Base-by-base conservation (phyloP, 1,140 invertebrate genomes). In the Meloidogyne floridensis region DNA sequence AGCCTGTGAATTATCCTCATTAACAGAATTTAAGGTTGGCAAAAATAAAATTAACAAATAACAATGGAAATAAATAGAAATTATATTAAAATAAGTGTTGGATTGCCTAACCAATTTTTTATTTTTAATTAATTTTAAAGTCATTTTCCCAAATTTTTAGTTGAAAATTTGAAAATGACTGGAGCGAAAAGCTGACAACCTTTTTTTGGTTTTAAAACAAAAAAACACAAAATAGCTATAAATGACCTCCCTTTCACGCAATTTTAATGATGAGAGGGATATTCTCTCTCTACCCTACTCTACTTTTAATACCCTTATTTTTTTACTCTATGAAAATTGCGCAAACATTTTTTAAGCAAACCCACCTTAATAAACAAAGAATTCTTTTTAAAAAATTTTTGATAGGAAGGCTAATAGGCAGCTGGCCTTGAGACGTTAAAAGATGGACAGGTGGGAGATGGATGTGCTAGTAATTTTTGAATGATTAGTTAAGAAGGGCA, bases 21-120 rank as follows among this genome's bases (percentile, higher is more conserved):
- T 72, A 79, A 53, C 7, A 43, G 65, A 32, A 79, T 11, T 18
- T 32, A 71, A 20, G 2, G 9, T 43, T 10, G 59, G 47, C 11
- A 78, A 78, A 72, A 69, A 79, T n/a, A 79, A 79, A 51, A 79
- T 13, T 51, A 71, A 71, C 10, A 79, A 32, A 47, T 13, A 56
- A 59, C 18, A 59, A n/a, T n/a, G 15, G 4, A 65, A 65, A 65
- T 65, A 65, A 65, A n/a, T 65, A 15, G 56, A 2, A 4, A 47
- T 47, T 47, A 47, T 47, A 3, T 6, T 6, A 47, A 47, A 47
- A 47, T 47, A 47, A 6, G 4, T 47, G 7, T 47, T 47, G 4
- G 47, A n/a, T 65, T n/a, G 15, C 5, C 59, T 65, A n/a, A 65
- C n/a, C 8, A 4, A n/a, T 8, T 8, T 65, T 18, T 65, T 65